Base-by-base conservation (phyloP, 1,140 invertebrate genomes). In the Drosophila lowei region DNA sequence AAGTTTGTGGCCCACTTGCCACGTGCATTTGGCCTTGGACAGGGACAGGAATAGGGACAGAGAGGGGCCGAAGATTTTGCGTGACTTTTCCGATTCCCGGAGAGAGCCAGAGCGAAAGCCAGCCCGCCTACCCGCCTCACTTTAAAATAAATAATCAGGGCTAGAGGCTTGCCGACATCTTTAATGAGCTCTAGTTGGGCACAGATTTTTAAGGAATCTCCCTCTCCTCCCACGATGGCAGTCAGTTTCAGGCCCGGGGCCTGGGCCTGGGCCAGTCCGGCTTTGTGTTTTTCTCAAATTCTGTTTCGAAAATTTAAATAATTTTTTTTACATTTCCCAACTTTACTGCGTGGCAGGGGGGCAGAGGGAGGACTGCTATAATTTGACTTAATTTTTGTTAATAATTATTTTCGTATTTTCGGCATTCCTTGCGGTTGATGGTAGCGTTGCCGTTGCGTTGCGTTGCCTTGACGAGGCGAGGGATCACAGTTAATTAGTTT, bases 341-440 rank as follows among this genome's bases (percentile, higher is more conserved):
- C 53, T 58, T 50, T 66, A 76, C 85, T 84, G 66, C 79, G 50
- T 72, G 79, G 79, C 28, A 50, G 63, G 66, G 41, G 15, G 38
- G 6, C 15, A 6, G 41, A 21, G 6, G 28, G 42, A 1, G 42
- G 63, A 46, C 48, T 44, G 49, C 62, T 75, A 59, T 88, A 86
- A 86, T 88, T 88, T 88, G 75, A 57, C 77, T 88, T 83, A 89
- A 88, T 88, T 88, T 88, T 86, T 89, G 83, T 89, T 88, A 88
- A 88, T 88, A 88, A 89, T 88, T 88, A 88, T 88, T 88, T 88
- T 79, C 71, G 75, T 75, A 83, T 88, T 88, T 89, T 88, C 55
- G 61, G 83, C 66, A 76, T 89, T 79, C 64, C 78, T 83, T 79
- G 84, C 49, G 84, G 83, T 89, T 66, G 79, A 38, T 65, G 54